A percentile compares a stretch with the other conserved stretches of the same genome.
Conservation (phyloP, 1,140 invertebrate species). For the Conus ventricosus region DNA sequence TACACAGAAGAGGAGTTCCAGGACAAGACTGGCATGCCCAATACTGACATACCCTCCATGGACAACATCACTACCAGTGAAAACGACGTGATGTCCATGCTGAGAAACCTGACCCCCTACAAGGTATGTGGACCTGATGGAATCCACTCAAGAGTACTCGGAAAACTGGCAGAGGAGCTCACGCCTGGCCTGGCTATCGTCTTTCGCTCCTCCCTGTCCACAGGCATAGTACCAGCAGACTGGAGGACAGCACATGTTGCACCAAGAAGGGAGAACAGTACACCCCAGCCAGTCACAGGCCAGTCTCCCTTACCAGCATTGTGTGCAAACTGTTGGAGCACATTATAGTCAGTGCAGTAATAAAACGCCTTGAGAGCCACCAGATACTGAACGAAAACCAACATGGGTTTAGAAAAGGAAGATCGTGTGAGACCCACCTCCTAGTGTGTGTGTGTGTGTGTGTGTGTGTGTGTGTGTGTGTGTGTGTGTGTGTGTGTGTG, state of each 20-base stretch:
- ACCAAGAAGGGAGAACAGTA: constrained; percentile 1
- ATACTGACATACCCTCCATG: not conserved
- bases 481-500: too few relatives aligned
- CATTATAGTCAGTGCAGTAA: not conserved
- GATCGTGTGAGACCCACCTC: not conserved
- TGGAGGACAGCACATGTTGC: constrained; percentile 12
- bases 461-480: too few relatives aligned
- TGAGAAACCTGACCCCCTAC: not conserved
- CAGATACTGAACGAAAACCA: not conserved
- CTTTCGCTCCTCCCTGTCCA: not conserved
- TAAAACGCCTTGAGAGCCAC: not conserved
- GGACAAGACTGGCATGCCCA: not conserved
- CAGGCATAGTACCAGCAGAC: constrained; percentile 1
- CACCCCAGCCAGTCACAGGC: not conserved
- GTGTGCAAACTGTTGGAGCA: not conserved
- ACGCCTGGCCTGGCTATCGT: not conserved
- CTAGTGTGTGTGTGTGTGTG: not conserved
- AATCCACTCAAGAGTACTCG: not conserved
- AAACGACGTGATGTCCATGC: not conserved
- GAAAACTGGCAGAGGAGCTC: not conserved
- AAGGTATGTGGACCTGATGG: not conserved
- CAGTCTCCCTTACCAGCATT: not conserved
- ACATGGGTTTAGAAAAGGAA: not conserved
- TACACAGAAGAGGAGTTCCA: not conserved
- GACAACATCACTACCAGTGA: not conserved